A percentile compares a stretch with the other conserved stretches of the same genome.
phyloP scores from a whole-genome alignment of 1,140 invertebrate species.

The Temnothorax longispinosus region DNA sequence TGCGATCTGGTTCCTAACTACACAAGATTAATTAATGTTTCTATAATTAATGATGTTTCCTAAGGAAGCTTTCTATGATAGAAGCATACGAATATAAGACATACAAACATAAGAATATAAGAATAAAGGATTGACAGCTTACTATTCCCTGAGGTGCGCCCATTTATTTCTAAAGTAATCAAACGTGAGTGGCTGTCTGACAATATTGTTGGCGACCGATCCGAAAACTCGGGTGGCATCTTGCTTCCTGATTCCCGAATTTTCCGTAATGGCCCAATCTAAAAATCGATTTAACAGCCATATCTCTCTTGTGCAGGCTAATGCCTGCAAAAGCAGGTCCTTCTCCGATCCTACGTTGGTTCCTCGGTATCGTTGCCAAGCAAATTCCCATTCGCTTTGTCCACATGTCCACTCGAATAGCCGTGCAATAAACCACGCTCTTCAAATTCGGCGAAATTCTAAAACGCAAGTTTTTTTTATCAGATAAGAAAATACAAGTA shows the following conservation, averaged over 20 bases:
- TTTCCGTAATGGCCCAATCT: conserved; percentile 89
- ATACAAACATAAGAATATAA: too few relatives aligned
- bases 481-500: background rate
- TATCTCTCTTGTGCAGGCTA: conserved; percentile 92
- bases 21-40: too few relatives aligned
- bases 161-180: conserved; percentile 91
- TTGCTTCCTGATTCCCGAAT: conserved; percentile 92
- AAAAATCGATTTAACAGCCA: conserved; percentile 93
- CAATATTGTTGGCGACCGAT: conserved; percentile 88
- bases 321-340: conserved; percentile 90
- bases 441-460: conserved; percentile 94
- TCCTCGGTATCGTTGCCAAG: conserved; percentile 91
- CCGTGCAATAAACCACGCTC: conserved; percentile 93
- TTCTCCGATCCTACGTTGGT: conserved; percentile 92
- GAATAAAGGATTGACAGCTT: conserved; percentile 81
- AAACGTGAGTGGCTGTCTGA: conserved; percentile 91
- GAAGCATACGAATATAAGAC: background rate
- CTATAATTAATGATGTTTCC: background rate
- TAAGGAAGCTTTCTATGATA: background rate
- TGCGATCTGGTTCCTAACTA: background rate
- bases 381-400: conserved; percentile 94
- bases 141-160: conserved; percentile 90
- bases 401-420: conserved; percentile 92
- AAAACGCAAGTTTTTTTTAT: conserved; percentile 38
- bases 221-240: conserved; percentile 91